These are phyloP conservation scores for Lamellibrachia columna DNA, from an alignment of 2,888 invertebrate species.

Conservation along the genomic window DNA sequence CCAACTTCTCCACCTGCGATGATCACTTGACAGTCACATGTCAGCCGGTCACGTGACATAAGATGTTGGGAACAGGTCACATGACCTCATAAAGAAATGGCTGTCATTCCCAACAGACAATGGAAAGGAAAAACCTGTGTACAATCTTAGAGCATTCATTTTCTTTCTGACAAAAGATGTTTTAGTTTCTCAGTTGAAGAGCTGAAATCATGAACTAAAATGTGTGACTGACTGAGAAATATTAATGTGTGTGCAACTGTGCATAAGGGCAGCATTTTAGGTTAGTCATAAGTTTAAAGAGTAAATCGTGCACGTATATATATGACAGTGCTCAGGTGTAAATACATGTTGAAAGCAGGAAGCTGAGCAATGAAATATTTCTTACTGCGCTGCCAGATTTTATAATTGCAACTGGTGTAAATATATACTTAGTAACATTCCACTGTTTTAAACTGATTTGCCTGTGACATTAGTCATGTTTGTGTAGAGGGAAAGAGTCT, in stretches of 20 bases:
- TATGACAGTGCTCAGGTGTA: neutral
- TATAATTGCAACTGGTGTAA: neutral
- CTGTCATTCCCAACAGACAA: neutral
- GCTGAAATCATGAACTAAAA: neutral
- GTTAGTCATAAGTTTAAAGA: neutral
- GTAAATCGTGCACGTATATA: neutral
- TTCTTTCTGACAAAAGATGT: neutral
- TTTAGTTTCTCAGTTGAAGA: neutral
- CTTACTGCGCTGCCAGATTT: neutral
- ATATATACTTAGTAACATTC: neutral
- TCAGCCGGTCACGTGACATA: neutral
- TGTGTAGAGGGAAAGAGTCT: neutral
- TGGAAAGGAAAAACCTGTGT: neutral
- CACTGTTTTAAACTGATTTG: neutral
- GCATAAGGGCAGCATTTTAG: neutral
- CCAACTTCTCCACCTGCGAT: neutral
- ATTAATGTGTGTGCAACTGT: neutral
- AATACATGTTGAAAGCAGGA: neutral
- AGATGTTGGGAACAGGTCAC: neutral
- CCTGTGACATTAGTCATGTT: neutral
- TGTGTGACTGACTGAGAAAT: neutral
- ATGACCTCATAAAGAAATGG: neutral
- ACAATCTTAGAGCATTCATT: neutral
- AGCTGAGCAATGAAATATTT: no score
- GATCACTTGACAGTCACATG: constrained; percentile 3